Evolutionary conservation across 2,797 vertebrate species (phyloP), one percentile per base, ranked within the genome.

Genomic region (Arnoldichthys spilopterus): DNA sequence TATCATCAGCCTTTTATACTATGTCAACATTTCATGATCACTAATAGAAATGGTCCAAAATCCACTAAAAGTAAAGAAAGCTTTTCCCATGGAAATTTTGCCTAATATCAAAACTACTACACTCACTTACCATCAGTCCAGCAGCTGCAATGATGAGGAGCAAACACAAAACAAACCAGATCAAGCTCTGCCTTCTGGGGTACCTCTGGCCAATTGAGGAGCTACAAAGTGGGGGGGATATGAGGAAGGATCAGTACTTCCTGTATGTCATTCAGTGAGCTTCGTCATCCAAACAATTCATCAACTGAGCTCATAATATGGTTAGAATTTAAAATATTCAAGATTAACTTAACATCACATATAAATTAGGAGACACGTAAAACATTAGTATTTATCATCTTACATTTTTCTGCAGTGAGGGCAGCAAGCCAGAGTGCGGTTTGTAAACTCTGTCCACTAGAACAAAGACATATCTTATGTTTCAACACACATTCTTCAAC

Each of bases 391-490:
- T n/a, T n/a, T 34, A 61, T 32, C 73, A 32, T 90, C 95, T 93
- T 88, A 97, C 96, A 97, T 94, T 93, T 96, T 96, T 40, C 93
- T 88, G 90, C 96, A 97, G 90, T 96, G 95, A 1, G 96, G 95
- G 87, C 96, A 97, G 53, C 94, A 92, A 13, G 94, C 94, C 89
- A 97, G 86, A 3, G 95, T 96, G 78, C 94, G 89, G 86, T 95
- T 95, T 63, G 95, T 94, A 85, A 96, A 94, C 87, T 95, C 95
- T 0, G 94, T 95, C 95, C 95, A 96, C 96, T 96, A 11, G 58
- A 85, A 47, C 78, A 61, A 49, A 58, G 61, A 30, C 40, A 37
- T 37, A 3, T 37, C 8, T 3, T 43, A 11, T 66, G 2, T 18
- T 43, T 66, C 43, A 22, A 22, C 11, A 1, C 18, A 34, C 30